These are phyloP conservation scores for Eumeta japonica DNA, from an alignment of 1,140 invertebrate genomes.

Conservation along the genomic window DNA sequence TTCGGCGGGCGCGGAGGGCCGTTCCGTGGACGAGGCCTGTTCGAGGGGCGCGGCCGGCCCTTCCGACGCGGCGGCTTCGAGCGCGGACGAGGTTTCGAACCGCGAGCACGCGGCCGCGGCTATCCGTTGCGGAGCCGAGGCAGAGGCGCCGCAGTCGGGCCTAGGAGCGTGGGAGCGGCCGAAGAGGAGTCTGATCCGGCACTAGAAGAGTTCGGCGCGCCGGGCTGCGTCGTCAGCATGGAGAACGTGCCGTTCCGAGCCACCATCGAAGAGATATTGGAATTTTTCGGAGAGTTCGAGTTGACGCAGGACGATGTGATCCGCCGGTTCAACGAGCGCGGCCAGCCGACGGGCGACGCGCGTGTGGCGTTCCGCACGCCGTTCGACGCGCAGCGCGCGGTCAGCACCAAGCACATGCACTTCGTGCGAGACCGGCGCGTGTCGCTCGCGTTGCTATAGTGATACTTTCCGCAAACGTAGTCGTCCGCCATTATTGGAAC, in stretches of 20 bases:
- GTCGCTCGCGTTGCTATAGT: no score
- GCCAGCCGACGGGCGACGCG: slow-evolving; percentile 85
- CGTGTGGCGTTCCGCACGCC: slow-evolving; percentile 77
- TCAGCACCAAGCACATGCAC: slow-evolving; percentile 53
- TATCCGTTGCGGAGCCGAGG: no score
- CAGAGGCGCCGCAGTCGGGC: slow-evolving; percentile 17
- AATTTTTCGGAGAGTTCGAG: slow-evolving; percentile 79
- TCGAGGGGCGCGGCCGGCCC: slow-evolving; percentile 30
- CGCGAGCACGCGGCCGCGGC: slow-evolving; percentile 34
- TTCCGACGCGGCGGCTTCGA: slow-evolving; percentile 40
- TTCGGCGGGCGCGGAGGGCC: slow-evolving; percentile 24
- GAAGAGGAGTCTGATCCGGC: slow-evolving; percentile 29
- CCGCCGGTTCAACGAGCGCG: slow-evolving; percentile 78
- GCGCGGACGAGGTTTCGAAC: slow-evolving; percentile 19
- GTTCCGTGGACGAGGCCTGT: slow-evolving; percentile 32
- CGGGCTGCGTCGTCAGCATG: slow-evolving; percentile 78
- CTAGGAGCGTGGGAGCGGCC: slow-evolving; percentile 11
- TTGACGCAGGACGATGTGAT: slow-evolving; percentile 76
- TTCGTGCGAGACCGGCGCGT: slow-evolving; percentile 43
- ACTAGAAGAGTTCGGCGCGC: slow-evolving; percentile 68
- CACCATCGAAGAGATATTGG: slow-evolving; percentile 80
- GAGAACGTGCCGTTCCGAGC: slow-evolving; percentile 87
- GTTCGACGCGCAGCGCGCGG: slow-evolving; percentile 72
- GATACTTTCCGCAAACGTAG: no score
- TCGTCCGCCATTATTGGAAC: no score